A percentile compares a stretch with the other conserved stretches of the same genome.
Evolutionary conservation across 2,113 vertebrate species (phyloP).

Genomic region (Kobus ellipsiprymnus): DNA sequence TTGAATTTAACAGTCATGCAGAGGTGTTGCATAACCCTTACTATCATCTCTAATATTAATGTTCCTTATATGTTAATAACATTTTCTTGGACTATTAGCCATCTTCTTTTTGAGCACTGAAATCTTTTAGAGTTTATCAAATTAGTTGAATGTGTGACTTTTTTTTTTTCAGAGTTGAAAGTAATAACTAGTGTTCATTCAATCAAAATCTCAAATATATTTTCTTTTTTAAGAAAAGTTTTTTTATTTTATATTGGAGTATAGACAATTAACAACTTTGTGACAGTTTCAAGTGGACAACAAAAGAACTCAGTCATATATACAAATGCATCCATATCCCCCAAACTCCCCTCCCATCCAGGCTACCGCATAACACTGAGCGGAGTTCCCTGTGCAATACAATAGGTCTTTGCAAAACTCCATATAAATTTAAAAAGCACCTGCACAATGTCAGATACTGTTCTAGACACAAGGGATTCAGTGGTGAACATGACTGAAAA

Average conservation of each 20-base stretch:
- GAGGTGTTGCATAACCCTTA: neutral
- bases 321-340: neutral
- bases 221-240: neutral
- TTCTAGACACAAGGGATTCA: neutral
- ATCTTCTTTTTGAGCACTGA: neutral
- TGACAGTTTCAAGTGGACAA: neutral
- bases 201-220: neutral
- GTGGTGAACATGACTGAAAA: neutral
- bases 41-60: neutral
- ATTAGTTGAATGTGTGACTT: neutral
- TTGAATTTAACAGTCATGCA: neutral
- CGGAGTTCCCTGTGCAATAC: neutral
- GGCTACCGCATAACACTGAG: neutral
- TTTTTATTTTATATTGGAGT: neutral
- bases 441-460: neutral
- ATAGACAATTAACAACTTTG: neutral
- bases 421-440: neutral
- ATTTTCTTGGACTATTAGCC: neutral
- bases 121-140: neutral
- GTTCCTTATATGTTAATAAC: neutral
- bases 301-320: neutral
- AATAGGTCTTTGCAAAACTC: neutral
- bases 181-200: neutral
- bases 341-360: neutral
- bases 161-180: neutral